A percentile compares a stretch with the other conserved stretches of the same genome.
Evolutionary conservation across 1,140 invertebrate species (phyloP).

Genomic region (Pseudomyrmex sp.): DNA sequence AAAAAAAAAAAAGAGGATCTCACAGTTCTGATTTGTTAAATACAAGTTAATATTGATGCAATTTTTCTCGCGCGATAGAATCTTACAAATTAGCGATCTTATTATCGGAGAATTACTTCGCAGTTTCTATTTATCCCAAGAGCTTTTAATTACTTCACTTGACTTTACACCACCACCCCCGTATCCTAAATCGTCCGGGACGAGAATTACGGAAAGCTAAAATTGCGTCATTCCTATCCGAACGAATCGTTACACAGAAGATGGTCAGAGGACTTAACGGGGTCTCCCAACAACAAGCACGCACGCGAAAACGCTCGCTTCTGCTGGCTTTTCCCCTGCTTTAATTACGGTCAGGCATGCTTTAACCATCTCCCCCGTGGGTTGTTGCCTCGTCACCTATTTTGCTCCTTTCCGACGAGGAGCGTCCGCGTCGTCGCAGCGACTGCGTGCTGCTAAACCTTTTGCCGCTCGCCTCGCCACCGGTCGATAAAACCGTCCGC

Average conservation of each 20-base stretch:
- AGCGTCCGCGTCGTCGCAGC: conserved; percentile 30
- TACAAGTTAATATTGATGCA: no score
- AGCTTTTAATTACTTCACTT: conserved; percentile 21
- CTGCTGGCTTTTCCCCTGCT: conserved; percentile 9
- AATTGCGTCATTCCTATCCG: conserved; percentile 20
- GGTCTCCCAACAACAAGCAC: conserved; percentile 27
- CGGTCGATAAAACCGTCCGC: conserved; percentile 59
- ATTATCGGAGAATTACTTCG: neutral
- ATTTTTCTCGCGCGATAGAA: no score
- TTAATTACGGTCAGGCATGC: conserved; percentile 55
- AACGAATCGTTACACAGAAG: conserved; percentile 25
- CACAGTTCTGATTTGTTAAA: no score
- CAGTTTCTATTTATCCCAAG: neutral
- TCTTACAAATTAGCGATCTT: neutral
- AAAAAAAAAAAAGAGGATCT: no score
- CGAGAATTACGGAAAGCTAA: conserved; percentile 4
- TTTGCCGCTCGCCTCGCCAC: conserved; percentile 31
- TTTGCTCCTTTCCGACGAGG: conserved; percentile 10
- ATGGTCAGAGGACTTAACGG: conserved; percentile 37
- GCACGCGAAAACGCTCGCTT: conserved; percentile 52
- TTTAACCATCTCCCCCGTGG: conserved; percentile 34
- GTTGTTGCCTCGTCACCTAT: conserved; percentile 38
- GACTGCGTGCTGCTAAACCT: conserved; percentile 49
- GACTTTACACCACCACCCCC: neutral
- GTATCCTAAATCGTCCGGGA: neutral